A percentile compares a stretch with the other conserved stretches of the same genome.
Evolutionary conservation across 1,140 invertebrate genomes (phyloP).

Genomic region (Thaumatotibia leucotreta): DNA sequence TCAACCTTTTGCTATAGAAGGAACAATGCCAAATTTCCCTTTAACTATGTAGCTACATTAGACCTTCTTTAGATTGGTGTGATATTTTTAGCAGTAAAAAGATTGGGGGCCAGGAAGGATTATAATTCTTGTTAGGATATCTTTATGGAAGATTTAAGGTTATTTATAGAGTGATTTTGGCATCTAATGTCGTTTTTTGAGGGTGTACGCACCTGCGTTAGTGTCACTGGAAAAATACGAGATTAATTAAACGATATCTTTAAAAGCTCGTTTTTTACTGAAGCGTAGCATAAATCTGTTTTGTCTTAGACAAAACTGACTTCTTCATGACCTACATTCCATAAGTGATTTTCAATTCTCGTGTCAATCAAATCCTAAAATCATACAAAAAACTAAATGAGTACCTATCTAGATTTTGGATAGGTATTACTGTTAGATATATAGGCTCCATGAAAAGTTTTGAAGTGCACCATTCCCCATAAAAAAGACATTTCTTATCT

Average conservation of each 20-base stretch:
- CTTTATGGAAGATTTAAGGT: constrained; percentile 10
- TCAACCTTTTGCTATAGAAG: constrained; percentile 14
- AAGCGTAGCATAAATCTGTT: too few species aligned
- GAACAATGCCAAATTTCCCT: not conserved
- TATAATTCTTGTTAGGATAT: constrained; percentile 13
- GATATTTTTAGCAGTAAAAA: not conserved
- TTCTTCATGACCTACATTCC: too few species aligned
- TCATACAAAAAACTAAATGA: too few species aligned
- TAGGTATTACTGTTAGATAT: too few species aligned
- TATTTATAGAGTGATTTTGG: constrained; percentile 4
- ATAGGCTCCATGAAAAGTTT: too few species aligned
- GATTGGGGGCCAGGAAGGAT: not conserved
- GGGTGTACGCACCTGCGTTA: not conserved
- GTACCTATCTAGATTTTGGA: too few species aligned
- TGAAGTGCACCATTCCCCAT: too few species aligned
- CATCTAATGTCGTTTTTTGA: constrained; percentile 2
- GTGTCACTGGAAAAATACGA: not conserved
- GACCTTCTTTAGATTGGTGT: not conserved
- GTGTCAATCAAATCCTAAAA: too few species aligned
- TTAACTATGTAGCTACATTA: not conserved
- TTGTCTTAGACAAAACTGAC: too few species aligned
- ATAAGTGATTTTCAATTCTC: too few species aligned
- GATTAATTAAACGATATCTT: not conserved
- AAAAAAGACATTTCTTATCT: too few species aligned
- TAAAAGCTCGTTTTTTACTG: not conserved